Evolutionary conservation across 2,113 vertebrate species (phyloP).

Genomic region (Thamnaconus septentrionalis): DNA sequence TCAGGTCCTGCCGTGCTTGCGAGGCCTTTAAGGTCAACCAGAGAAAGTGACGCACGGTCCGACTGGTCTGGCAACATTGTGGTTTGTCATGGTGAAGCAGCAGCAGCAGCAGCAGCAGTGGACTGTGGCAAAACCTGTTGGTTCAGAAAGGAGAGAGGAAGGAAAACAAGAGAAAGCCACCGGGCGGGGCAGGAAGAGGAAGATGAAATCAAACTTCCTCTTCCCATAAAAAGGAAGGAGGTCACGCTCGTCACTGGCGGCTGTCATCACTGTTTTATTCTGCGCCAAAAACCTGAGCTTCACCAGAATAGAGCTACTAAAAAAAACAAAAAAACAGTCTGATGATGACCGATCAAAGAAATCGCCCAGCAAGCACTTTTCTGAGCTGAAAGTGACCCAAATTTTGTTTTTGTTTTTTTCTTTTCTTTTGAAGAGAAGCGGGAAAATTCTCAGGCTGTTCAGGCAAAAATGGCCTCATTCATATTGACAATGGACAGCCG

Average conservation of each 20-base stretch:
- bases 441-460: constrained; percentile 52
- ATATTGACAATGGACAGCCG: constrained; percentile 53
- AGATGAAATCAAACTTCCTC: constrained; percentile 66
- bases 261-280: not conserved
- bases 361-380: too few species aligned
- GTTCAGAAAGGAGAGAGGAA: constrained; percentile 18
- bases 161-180: constrained; percentile 11
- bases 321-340: not conserved
- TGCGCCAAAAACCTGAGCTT: too few species aligned
- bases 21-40: constrained; percentile 3
- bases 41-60: constrained; percentile 43
- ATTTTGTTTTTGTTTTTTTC: too few species aligned
- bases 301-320: not conserved
- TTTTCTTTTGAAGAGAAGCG: constrained; percentile 8
- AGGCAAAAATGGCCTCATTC: constrained; percentile 60
- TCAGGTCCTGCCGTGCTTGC: not conserved
- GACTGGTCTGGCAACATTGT: constrained; percentile 70
- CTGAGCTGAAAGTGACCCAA: too few species aligned
- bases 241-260: constrained; percentile 18
- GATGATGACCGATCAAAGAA: too few species aligned
- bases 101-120: constrained; percentile 19
- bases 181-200: constrained; percentile 56
- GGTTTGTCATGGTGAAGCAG: constrained; percentile 27
- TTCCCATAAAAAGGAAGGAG: constrained; percentile 48
- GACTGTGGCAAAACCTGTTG: constrained; percentile 65